Percentiles rank a stretch among this genome's conserved stretches.
These are phyloP conservation scores for Trimorus sp. DNA, from an alignment of 2,888 invertebrate genomes.

Conservation along the genomic window DNA sequence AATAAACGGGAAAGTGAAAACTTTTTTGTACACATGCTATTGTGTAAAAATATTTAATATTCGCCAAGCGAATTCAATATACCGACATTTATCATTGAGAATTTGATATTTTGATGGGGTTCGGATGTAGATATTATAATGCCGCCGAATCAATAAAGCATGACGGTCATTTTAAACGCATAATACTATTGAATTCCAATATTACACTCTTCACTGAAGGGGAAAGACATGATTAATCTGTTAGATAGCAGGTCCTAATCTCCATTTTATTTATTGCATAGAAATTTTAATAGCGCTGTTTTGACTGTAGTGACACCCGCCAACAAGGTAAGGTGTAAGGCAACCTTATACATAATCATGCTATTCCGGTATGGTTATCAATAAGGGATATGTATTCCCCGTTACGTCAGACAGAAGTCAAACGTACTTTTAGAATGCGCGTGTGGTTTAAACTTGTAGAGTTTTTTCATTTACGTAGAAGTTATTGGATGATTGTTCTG, in stretches of 20 bases:
- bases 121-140: slow-evolving; percentile 4
- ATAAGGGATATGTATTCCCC: no score
- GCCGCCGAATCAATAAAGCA: slow-evolving; percentile 31
- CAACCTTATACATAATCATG: no score
- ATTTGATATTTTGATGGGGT: slow-evolving; percentile 52
- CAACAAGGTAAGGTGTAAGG: no score
- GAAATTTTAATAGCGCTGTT: slow-evolving; percentile 3
- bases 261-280: slow-evolving; percentile 15
- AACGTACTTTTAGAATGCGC: no score
- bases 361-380: no score
- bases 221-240: slow-evolving; percentile 41
- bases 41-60: slow-evolving; percentile 47
- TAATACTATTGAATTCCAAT: slow-evolving; percentile 27
- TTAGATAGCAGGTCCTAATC: neutral
- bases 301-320: no score
- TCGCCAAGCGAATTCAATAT: slow-evolving; percentile 40
- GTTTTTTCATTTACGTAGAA: slow-evolving; percentile 23
- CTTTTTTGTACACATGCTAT: slow-evolving; percentile 6
- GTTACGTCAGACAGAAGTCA: no score
- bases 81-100: slow-evolving; percentile 42
- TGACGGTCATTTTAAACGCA: slow-evolving; percentile 24
- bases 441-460: slow-evolving; percentile 5
- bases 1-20: neutral
- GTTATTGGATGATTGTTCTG: slow-evolving; percentile 4
- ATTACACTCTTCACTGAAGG: no score